Base-by-base conservation (phyloP, 1,140 invertebrate species). In the Aradophagus sp. region DNA sequence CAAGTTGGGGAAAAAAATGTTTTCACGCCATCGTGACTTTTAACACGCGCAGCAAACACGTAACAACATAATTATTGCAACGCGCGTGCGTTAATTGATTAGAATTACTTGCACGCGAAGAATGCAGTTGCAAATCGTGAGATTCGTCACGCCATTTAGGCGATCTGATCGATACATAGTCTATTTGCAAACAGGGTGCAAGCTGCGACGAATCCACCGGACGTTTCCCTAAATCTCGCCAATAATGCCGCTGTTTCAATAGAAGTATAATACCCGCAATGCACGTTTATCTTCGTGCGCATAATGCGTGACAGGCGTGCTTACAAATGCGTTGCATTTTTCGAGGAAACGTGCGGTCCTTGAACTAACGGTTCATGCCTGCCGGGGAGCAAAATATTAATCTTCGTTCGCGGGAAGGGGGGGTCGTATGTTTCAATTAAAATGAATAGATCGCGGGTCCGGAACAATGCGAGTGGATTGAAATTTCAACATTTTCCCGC, bases 131-230 rank as follows among this genome's bases (percentile, higher is more conserved):
- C 2, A n/a, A 39, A 47, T 58, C 34, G 48, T 26, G 36, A 17
- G 42, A 78, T 78, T 75, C 52, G 76, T 69, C 59, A 69, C 48
- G 53, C 38, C 41, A 68, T 79, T 78, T 76, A 80, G n/a, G 58
- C 58, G 20, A 67, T 65, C 32, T 59, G 73, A 82, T 81, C 78
- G 67, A 81, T 81, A 81, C 78, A 77, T 80, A 78, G 76, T 75
- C 80, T 85, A 85, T 84, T 85, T 85, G 82, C 82, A 84, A 85
- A 85, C 82, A 84, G 62, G 74, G 48, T 45, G 79, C 82, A 85
- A 85, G 82, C 82, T 84, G 83, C 81, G 73, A 79, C 81, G 80
- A 85, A 85, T 85, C 81, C 80, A 80, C 81, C 65, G 73, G 73
- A 77, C 74, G 76, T 84, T 84, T 82, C 82, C 82, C 82, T 72